Percentiles rank a stretch among this genome's conserved stretches.
Conservation (phyloP, 2,797 vertebrate species). For the Esox lucius region DNA sequence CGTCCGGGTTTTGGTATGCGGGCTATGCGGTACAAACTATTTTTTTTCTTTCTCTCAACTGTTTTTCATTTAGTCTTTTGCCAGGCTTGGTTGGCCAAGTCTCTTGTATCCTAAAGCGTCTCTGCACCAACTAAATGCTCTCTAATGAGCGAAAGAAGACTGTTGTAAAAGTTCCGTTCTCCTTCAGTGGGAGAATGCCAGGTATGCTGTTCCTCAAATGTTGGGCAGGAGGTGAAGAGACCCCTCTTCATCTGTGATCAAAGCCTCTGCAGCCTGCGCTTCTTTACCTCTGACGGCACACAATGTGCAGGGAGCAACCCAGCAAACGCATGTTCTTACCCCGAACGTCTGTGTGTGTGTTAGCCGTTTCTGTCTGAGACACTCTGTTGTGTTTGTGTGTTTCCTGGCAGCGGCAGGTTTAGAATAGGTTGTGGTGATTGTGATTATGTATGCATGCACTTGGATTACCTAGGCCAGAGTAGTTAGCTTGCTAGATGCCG, state of each 20-base stretch:
- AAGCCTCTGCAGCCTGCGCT: constrained; percentile 23
- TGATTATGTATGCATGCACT: neutral
- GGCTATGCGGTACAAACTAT: neutral
- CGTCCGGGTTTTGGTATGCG: neutral
- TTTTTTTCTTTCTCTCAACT: neutral
- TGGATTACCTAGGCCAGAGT: neutral
- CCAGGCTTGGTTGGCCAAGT: neutral
- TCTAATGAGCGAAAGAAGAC: neutral
- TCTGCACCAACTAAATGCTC: neutral
- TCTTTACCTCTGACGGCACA: constrained; percentile 6
- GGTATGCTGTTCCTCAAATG: constrained; percentile 3
- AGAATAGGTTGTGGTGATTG: neutral
- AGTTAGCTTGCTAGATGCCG: neutral
- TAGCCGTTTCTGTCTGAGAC: too few species aligned
- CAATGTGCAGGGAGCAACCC: neutral
- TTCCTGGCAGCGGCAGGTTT: neutral
- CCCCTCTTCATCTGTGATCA: constrained; percentile 41
- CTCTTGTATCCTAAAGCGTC: neutral
- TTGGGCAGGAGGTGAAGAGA: constrained; percentile 9
- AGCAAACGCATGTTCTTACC: constrained; percentile 14
- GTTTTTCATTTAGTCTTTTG: neutral
- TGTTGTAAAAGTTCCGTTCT: constrained; percentile 1
- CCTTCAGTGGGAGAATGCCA: constrained; percentile 1
- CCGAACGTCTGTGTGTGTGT: neutral
- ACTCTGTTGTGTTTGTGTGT: neutral